Base-by-base conservation (phyloP, 2,113 vertebrate species). In the Camelus bactrianus region DNA sequence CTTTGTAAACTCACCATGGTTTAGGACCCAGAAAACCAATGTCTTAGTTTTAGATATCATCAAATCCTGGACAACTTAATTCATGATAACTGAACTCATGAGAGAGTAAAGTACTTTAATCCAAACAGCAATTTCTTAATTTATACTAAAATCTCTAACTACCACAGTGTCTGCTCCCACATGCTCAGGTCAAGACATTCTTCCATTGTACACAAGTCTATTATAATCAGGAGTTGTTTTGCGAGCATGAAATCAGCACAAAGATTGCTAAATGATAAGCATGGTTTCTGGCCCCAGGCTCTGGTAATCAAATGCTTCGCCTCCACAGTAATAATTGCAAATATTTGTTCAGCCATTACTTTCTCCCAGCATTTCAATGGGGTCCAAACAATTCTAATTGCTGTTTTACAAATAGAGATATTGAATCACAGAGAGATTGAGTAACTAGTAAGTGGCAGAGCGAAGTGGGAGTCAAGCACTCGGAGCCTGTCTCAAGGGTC, bases 321-420 rank as follows among this genome's bases (percentile, higher is more conserved):
- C 73, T 92, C 46, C 38, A 91, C 46, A 62, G 58, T 54, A 79
- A 85, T 82, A 72, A 67, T 60, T 67, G 67, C 19, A 72, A 76
- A 77, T 87, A 83, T 86, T 95, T 92, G 75, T 80, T 69, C 46
- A 92, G 50, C 56, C 35, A 62, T 70, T 90, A n/a, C 30, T 80
- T 94, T 94, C 56, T 69, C 62, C 92, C 50, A 92, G 35, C 62
- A 62, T 67, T 42, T 88, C 52, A 17, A 20, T 67, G 30, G 30
- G 10, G 15, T 54, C 26, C 3, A 73, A 22, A n/a, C 3, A 11
- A 4, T 89, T 56, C 73, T 30, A 89, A 95, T 67, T 28, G 1
- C 4, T 65, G 5, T 52, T 85, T 93, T 65, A 52, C 28, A 38
- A 73, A 79, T 16, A 85, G 50, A 87, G 48, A 76, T 4, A 76